Percentiles rank a stretch among this genome's conserved stretches.
Evolutionary conservation across 2,797 vertebrate genomes (phyloP).

Genomic region (Brachymystax lenok): DNA sequence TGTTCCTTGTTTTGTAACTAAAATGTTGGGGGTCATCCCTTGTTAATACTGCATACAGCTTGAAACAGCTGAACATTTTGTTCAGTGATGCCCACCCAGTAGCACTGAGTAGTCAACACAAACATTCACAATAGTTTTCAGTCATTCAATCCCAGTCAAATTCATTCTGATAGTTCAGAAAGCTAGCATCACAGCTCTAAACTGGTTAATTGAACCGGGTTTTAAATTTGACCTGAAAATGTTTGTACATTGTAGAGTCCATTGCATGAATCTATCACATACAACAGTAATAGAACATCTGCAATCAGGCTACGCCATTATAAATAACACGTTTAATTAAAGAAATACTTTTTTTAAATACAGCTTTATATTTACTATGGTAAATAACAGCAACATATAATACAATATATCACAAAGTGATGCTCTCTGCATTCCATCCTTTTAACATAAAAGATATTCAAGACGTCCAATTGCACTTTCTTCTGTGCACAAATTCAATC

Average conservation of each 20-base stretch:
- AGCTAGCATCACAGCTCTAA: no score
- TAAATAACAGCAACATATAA: neutral
- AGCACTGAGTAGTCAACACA: neutral
- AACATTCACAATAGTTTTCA: neutral
- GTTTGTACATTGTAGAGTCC: neutral
- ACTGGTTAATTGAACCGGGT: no score
- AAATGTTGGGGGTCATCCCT: neutral
- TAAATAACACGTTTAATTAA: neutral
- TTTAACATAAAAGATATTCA: slow-evolving; percentile 4
- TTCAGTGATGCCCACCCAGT: neutral
- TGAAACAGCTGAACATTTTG: neutral
- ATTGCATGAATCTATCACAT: neutral
- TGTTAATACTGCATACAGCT: neutral
- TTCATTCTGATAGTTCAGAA: neutral
- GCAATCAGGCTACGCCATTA: neutral
- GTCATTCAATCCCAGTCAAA: neutral
- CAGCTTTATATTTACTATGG: neutral
- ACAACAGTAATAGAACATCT: neutral
- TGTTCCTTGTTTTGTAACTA: neutral
- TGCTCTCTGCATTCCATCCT: neutral
- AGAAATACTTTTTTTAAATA: neutral
- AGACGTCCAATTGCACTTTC: neutral
- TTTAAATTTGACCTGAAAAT: neutral
- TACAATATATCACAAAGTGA: neutral
- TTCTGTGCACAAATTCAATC: slow-evolving; percentile 12